phyloP scores from a whole-genome alignment of 2,888 invertebrate species.

The Neoascia interrupta region DNA sequence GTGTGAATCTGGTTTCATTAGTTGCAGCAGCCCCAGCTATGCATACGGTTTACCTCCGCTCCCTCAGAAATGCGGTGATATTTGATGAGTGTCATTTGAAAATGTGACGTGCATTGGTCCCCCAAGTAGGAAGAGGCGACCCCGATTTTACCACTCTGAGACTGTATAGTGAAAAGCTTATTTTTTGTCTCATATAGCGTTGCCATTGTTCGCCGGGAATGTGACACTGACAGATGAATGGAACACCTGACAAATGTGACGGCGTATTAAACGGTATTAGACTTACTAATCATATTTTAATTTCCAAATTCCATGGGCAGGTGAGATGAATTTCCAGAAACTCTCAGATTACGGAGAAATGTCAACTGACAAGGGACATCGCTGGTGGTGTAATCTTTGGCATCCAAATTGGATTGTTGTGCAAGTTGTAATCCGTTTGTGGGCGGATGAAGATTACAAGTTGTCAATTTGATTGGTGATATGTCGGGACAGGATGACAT shows the following conservation, averaged over 20 bases:
- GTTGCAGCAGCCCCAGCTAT: constrained; percentile 14
- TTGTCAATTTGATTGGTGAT: constrained; percentile 35
- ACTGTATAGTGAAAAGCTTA: no score
- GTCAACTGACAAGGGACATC: not conserved
- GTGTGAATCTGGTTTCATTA: constrained; percentile 69
- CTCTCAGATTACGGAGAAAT: constrained; percentile 39
- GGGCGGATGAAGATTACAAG: constrained; percentile 60
- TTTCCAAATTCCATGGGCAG: constrained; percentile 3
- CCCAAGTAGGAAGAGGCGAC: constrained; percentile 17
- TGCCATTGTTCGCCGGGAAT: constrained; percentile 41
- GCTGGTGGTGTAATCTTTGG: no score
- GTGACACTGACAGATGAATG: constrained; percentile 62
- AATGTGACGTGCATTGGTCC: constrained; percentile 37
- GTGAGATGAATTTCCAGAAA: constrained; percentile 16
- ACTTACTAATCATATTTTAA: constrained; percentile 63
- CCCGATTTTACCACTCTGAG: not conserved
- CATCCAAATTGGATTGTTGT: constrained; percentile 2
- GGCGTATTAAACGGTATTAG: constrained; percentile 59
- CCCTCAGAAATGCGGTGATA: constrained; percentile 26
- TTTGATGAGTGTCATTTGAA: constrained; percentile 62
- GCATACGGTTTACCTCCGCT: not conserved
- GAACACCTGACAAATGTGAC: constrained; percentile 63
- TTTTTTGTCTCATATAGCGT: no score
- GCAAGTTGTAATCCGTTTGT: constrained; percentile 54
- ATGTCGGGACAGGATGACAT: constrained; percentile 9